These are phyloP conservation scores for Listronotus bonariensis DNA, from an alignment of 1,140 invertebrate genomes.

Conservation along the genomic window DNA sequence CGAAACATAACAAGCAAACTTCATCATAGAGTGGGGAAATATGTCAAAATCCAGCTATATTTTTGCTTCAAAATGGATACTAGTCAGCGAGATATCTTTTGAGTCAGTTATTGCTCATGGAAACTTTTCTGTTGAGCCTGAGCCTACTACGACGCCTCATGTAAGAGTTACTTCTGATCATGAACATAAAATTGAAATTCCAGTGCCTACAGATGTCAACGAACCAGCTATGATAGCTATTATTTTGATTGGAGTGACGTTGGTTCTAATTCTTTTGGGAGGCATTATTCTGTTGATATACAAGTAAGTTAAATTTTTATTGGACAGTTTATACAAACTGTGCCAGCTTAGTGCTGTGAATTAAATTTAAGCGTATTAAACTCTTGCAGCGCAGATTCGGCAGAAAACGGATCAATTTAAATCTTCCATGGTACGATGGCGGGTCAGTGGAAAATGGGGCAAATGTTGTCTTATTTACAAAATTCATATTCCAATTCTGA, in stretches of 20 bases:
- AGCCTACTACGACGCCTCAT: slow-evolving; percentile 52
- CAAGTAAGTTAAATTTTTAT: slow-evolving; percentile 51
- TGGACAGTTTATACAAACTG: too few species aligned
- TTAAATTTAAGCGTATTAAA: too few species aligned
- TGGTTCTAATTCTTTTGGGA: slow-evolving; percentile 74
- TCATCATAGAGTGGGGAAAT: slow-evolving; percentile 74
- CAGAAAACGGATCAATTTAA: too few species aligned
- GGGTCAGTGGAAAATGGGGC: too few species aligned
- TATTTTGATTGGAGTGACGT: slow-evolving; percentile 78
- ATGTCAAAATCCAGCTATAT: slow-evolving; percentile 76
- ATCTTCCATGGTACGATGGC: too few species aligned
- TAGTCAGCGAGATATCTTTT: slow-evolving; percentile 85
- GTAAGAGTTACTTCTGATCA: slow-evolving; percentile 57
- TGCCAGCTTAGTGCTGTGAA: too few species aligned
- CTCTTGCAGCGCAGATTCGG: too few species aligned
- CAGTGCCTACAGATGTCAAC: slow-evolving; percentile 70
- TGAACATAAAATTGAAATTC: slow-evolving; percentile 59
- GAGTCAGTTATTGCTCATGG: slow-evolving; percentile 75
- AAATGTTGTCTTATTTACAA: too few species aligned
- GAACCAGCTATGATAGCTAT: slow-evolving; percentile 80
- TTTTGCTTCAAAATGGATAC: slow-evolving; percentile 86
- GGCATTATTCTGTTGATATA: slow-evolving; percentile 77
- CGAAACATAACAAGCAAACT: slow-evolving; percentile 74
- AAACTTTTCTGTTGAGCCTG: slow-evolving; percentile 69
- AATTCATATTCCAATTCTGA: too few species aligned